phyloP scores from a whole-genome alignment of 2,113 vertebrate genomes.

The Pyxicephalus adspersus region DNA sequence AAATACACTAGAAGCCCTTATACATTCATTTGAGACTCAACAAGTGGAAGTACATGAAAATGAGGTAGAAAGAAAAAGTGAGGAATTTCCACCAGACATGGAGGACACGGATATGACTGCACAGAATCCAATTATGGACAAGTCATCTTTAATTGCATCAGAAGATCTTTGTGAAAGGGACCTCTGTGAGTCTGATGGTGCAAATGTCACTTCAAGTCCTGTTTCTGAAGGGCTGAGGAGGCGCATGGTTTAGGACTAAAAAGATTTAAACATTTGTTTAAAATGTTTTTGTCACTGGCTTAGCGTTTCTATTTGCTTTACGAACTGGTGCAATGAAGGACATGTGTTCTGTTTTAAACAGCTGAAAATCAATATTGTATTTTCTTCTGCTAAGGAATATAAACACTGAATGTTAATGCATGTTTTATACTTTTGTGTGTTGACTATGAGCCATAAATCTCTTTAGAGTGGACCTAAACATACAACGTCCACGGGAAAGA shows the following conservation, averaged over 20 bases:
- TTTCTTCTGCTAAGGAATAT: neutral
- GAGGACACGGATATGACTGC: neutral
- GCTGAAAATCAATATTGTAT: neutral
- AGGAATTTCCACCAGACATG: neutral
- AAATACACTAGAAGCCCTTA: slow-evolving; percentile 81
- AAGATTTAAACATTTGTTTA: neutral
- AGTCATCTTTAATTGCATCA: neutral
- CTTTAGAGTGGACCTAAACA: no score
- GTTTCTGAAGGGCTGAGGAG: slow-evolving; percentile 17
- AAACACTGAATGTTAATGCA: no score
- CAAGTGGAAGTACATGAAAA: slow-evolving; percentile 53
- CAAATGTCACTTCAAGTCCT: slow-evolving; percentile 7
- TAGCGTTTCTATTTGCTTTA: neutral
- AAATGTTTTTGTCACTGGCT: neutral
- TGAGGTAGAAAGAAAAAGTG: slow-evolving; percentile 46
- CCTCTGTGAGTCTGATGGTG: slow-evolving; percentile 55
- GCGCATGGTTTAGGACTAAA: slow-evolving; percentile 9
- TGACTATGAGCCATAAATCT: no score
- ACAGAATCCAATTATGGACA: neutral
- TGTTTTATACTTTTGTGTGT: no score
- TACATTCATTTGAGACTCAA: slow-evolving; percentile 74
- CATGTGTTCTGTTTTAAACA: neutral
- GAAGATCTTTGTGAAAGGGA: neutral
- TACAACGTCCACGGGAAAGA: no score
- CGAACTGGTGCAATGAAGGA: neutral